phyloP scores from a whole-genome alignment of 2,797 vertebrate species.

The Hippoglossus hippoglossus region DNA sequence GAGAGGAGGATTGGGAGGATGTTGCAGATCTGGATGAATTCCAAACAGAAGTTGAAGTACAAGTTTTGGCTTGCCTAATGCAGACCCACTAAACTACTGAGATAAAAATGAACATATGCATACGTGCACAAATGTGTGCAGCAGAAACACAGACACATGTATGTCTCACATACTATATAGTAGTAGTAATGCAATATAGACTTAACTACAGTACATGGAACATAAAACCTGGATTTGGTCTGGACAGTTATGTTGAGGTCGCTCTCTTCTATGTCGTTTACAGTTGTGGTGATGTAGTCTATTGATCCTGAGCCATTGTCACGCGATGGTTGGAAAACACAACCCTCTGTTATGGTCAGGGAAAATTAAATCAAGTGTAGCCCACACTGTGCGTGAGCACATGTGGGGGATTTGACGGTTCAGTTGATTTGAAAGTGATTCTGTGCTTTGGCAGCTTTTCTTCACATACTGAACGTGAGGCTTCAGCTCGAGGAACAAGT shows the following conservation, averaged over 20 bases:
- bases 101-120: background rate
- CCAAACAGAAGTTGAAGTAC: slow-evolving; percentile 65
- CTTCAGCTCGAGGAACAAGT: slow-evolving; percentile 30
- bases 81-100: slow-evolving; percentile 34
- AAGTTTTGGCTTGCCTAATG: slow-evolving; percentile 65
- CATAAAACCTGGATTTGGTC: slow-evolving; percentile 27
- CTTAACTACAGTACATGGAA: slow-evolving; percentile 20
- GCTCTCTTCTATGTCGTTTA: slow-evolving; percentile 32
- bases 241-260: slow-evolving; percentile 7
- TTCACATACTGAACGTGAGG: slow-evolving; percentile 13
- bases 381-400: slow-evolving; percentile 60
- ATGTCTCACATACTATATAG: background rate
- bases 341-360: slow-evolving; percentile 63
- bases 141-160: background rate
- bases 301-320: slow-evolving; percentile 63
- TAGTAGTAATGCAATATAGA: slow-evolving; percentile 3
- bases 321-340: slow-evolving; percentile 69
- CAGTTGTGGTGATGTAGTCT: slow-evolving; percentile 51
- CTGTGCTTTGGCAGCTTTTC: slow-evolving; percentile 38
- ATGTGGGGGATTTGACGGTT: slow-evolving; percentile 72
- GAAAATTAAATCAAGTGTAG: slow-evolving; percentile 72
- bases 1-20: slow-evolving; percentile 67
- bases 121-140: background rate
- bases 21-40: slow-evolving; percentile 77
- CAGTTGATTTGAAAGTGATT: slow-evolving; percentile 68